A percentile compares a stretch with the other conserved stretches of the same genome.
Conservation (phyloP, 2,888 invertebrate genomes). For the Drosophila conformis region DNA sequence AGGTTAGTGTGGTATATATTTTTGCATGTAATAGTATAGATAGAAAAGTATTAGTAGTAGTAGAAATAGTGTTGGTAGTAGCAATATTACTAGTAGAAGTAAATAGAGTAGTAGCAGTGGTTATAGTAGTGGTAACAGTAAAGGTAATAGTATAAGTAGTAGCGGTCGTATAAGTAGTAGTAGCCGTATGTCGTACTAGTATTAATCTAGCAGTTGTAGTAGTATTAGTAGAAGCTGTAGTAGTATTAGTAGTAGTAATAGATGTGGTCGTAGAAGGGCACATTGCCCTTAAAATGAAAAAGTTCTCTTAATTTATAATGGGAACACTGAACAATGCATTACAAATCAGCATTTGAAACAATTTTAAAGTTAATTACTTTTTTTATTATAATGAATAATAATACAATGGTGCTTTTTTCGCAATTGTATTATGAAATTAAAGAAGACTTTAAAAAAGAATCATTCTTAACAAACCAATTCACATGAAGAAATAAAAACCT, state of each 20-base stretch:
- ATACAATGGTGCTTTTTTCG: background rate
- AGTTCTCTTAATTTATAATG: fast-evolving
- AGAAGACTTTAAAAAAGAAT: background rate
- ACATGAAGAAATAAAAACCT: background rate
- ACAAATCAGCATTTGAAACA: background rate
- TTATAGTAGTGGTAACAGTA: no score
- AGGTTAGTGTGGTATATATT: no score
- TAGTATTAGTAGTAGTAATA: background rate
- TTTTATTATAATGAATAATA: no score
- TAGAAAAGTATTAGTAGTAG: no score
- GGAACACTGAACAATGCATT: no score
- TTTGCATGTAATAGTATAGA: no score
- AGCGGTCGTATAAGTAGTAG: no score
- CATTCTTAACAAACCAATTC: background rate
- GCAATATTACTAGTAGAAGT: no score
- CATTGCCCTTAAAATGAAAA: fast-evolving
- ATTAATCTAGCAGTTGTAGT: background rate
- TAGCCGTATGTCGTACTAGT: no score
- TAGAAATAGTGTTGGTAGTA: no score
- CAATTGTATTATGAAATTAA: background rate
- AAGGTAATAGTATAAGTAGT: no score
- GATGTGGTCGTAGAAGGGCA: background rate
- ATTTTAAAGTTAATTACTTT: no score
- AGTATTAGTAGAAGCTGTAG: background rate
- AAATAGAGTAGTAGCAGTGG: background rate